phyloP scores from a whole-genome alignment of 1,140 invertebrate species.

The Battus philenor region DNA sequence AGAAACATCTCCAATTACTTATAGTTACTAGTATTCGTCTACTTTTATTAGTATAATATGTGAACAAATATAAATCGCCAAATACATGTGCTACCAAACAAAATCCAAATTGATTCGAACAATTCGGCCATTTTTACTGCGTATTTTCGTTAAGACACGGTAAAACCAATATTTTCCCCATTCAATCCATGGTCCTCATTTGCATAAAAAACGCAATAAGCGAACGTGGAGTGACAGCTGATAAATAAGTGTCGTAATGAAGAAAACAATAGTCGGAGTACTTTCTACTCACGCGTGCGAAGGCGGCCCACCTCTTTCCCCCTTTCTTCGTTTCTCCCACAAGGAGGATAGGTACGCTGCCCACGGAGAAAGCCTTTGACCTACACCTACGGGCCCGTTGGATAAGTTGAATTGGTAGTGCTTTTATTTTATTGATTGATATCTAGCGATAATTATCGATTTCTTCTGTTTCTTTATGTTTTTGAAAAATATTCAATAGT shows the following conservation, averaged over 20 bases:
- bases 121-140: too few species aligned
- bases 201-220: slow-evolving; percentile 64
- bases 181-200: slow-evolving; percentile 38
- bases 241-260: slow-evolving; percentile 69
- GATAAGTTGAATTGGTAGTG: slow-evolving; percentile 35
- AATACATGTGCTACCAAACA: too few species aligned
- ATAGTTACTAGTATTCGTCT: too few species aligned
- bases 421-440: slow-evolving; percentile 18
- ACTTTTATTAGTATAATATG: too few species aligned
- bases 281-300: slow-evolving; percentile 64
- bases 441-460: too few species aligned
- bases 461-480: too few species aligned
- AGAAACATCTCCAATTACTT: too few species aligned
- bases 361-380: slow-evolving; percentile 67
- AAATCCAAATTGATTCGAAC: too few species aligned
- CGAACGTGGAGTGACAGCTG: slow-evolving; percentile 46
- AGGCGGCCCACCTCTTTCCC: slow-evolving; percentile 23
- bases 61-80: too few species aligned
- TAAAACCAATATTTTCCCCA: too few species aligned
- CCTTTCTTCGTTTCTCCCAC: slow-evolving; percentile 25
- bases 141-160: too few species aligned
- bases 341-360: slow-evolving; percentile 34
- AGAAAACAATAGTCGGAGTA: slow-evolving; percentile 61
- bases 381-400: slow-evolving; percentile 47
- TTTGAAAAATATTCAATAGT: too few species aligned